These are phyloP conservation scores for Notodonta dromedarius DNA, from an alignment of 2,888 invertebrate genomes.

Conservation along the genomic window DNA sequence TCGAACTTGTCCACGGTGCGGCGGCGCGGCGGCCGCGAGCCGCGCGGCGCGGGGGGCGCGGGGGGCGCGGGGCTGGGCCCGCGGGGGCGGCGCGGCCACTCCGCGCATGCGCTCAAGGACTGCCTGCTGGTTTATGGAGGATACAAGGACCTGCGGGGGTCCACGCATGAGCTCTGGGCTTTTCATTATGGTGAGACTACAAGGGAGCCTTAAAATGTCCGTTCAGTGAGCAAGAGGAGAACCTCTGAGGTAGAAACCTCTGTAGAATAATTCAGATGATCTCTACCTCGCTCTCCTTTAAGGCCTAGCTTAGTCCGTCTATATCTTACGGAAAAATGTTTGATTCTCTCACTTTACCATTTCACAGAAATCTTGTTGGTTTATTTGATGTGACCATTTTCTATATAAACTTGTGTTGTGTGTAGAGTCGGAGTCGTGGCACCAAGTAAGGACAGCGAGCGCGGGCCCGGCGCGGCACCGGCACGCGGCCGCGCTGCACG, in stretches of 20 bases:
- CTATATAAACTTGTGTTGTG: neutral
- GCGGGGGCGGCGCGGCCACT: conserved; percentile 92
- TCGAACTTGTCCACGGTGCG: conserved; percentile 75
- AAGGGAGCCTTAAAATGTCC: too few species aligned
- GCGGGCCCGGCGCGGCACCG: conserved; percentile 89
- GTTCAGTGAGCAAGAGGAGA: too few species aligned
- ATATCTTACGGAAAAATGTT: too few species aligned
- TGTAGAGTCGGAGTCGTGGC: conserved; percentile 93
- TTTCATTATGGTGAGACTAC: conserved; percentile 89
- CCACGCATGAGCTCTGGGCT: conserved; percentile 93
- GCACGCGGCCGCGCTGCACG: conserved; percentile 92
- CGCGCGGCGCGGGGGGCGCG: conserved; percentile 83
- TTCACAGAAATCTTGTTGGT: too few species aligned
- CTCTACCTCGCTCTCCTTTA: too few species aligned
- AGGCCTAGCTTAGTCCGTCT: neutral
- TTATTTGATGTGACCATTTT: too few species aligned
- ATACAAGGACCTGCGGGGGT: conserved; percentile 93
- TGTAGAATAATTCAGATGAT: too few species aligned
- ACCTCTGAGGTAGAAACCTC: too few species aligned
- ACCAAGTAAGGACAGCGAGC: conserved; percentile 73
- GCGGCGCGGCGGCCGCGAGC: conserved; percentile 63
- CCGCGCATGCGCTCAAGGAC: conserved; percentile 90
- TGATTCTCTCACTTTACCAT: too few species aligned
- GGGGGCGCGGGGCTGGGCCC: conserved; percentile 83
- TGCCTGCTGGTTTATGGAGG: conserved; percentile 94